Evolutionary conservation across 2,797 vertebrate species (phyloP), one percentile per base, ranked within the genome.

Genomic region (Argentina silus): DNA sequence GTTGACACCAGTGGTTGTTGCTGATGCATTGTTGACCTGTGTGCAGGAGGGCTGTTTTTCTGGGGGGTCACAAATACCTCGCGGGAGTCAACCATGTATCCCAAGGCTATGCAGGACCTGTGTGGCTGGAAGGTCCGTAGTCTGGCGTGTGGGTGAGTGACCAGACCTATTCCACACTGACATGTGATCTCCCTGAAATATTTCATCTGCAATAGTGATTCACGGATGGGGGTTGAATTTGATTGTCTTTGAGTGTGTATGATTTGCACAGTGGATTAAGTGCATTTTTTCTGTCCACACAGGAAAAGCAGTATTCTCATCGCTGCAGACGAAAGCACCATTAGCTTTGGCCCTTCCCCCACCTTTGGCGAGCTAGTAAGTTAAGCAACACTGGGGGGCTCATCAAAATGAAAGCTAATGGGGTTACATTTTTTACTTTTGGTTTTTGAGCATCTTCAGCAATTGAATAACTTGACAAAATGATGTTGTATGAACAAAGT

Each of bases 51-150:
- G 0, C 89, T 99, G 74, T 99, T 96, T 81, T 99, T 99, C 90
- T 99, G 98, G 98, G 98, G 98, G 0, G 96, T 96, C 19, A 99
- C 98, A 23, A 99, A 98, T 87, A 97, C 97, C 0, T 97, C 97
- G 19, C 95, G 98, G n/a, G 98, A 99, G 57, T 98, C 96, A 0
- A 99, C 97, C 57, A 99, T 99, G 98, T 99, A 99, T 71, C 98
- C 98, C 55, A 99, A 99, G 88, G 83, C 95, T 0, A 97, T 99
- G 79, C 98, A 98, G 92, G 98, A 99, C 64, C 93, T 99, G 42
- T 98, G 97, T 6, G 98, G 98, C 44, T 98, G 97, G 97, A 95
- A 95, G 80, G 94, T 98, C 81, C 95, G 97, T 70, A 97, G 95
- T 83, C 86, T 98, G 88, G 95, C 95, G 0, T 98, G 98, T 44